Conservation (phyloP, 2,888 invertebrate genomes). For the Adineta ricciae region DNA sequence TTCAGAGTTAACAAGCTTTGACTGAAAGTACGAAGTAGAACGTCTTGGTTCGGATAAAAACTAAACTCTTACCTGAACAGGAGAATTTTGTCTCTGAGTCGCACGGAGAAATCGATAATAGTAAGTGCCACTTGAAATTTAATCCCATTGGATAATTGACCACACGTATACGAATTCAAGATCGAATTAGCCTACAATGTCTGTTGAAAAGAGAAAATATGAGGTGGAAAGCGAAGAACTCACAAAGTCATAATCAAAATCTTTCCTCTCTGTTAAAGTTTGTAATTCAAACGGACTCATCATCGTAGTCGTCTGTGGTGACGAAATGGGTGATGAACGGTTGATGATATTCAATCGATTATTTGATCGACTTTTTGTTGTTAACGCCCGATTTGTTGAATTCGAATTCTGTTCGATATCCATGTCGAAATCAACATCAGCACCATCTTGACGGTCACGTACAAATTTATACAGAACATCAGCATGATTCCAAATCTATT, state of each 20-base stretch:
- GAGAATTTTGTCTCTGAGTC: slow-evolving; percentile 74
- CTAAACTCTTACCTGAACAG: slow-evolving; percentile 59
- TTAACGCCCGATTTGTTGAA: neutral
- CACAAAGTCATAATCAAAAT: slow-evolving; percentile 42
- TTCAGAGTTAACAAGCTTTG: slow-evolving; percentile 88
- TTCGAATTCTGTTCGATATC: slow-evolving; percentile 15
- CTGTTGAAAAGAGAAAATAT: too few relatives aligned
- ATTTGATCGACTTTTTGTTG: neutral
- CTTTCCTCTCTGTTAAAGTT: slow-evolving; percentile 34
- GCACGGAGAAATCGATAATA: slow-evolving; percentile 75
- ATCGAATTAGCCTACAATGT: slow-evolving; percentile 49
- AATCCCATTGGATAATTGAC: slow-evolving; percentile 78
- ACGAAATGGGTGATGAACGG: neutral
- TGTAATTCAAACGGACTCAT: neutral
- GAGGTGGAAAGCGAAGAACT: slow-evolving; percentile 42
- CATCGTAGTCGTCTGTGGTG: neutral
- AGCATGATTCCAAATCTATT: slow-evolving; percentile 54
- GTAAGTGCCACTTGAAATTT: slow-evolving; percentile 88
- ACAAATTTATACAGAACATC: slow-evolving; percentile 49
- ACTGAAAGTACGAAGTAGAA: slow-evolving; percentile 53
- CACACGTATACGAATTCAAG: slow-evolving; percentile 63
- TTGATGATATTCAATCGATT: neutral
- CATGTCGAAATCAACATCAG: slow-evolving; percentile 44
- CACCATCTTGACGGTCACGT: slow-evolving; percentile 40
- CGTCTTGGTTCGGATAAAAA: too few relatives aligned